Conservation (phyloP, 1,140 invertebrate species). For the Formica selysi region DNA sequence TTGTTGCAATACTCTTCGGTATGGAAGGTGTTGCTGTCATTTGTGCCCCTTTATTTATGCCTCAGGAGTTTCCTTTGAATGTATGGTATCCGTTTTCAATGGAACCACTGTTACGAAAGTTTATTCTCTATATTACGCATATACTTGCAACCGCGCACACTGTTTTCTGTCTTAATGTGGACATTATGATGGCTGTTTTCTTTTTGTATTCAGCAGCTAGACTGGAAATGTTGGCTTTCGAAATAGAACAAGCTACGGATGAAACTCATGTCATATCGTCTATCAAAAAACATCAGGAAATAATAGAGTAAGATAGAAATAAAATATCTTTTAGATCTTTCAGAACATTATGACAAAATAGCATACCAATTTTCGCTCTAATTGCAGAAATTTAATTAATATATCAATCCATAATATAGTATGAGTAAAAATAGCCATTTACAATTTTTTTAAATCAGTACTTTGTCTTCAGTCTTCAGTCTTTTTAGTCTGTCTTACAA, state of each 20-base stretch:
- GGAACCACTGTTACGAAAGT: not conserved
- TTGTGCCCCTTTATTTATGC: constrained; percentile 8
- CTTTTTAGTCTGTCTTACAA: no score
- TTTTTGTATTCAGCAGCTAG: not conserved
- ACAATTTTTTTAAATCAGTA: no score
- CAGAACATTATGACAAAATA: no score
- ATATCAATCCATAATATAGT: no score
- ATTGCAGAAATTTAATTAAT: no score
- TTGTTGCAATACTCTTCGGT: constrained; percentile 25
- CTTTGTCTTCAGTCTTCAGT: no score
- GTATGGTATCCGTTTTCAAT: constrained; percentile 12
- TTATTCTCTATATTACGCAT: not conserved
- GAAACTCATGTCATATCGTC: not conserved
- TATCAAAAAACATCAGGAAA: constrained; percentile 7
- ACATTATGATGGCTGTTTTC: not conserved
- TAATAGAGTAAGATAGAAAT: not conserved
- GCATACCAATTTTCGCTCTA: no score
- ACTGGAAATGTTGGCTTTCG: not conserved
- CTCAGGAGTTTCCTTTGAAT: not conserved
- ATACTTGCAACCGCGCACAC: not conserved
- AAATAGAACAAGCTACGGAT: not conserved
- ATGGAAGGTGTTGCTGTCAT: constrained; percentile 42
- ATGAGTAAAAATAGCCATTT: no score
- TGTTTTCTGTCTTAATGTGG: not conserved
- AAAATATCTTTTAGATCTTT: not conserved